A percentile compares a stretch with the other conserved stretches of the same genome.
These are phyloP conservation scores for Periphyllus acericola DNA, from an alignment of 2,888 invertebrate species.

Conservation along the genomic window DNA sequence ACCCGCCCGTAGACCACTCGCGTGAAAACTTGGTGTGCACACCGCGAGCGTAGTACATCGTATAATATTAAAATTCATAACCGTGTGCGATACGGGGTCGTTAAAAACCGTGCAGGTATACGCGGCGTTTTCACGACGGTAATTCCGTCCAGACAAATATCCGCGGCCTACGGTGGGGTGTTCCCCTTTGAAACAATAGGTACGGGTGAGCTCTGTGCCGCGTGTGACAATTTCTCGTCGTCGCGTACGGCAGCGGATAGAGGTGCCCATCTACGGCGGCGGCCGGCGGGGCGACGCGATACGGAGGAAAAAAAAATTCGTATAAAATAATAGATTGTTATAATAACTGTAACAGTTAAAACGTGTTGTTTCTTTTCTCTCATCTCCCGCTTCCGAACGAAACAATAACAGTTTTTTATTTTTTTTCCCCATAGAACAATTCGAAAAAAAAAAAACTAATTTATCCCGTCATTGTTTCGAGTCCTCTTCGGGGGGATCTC, in stretches of 20 bases:
- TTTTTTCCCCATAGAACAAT: conserved; percentile 39
- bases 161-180: not conserved
- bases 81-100: no score
- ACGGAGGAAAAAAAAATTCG: not conserved
- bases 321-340: conserved; percentile 22
- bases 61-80: no score
- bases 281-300: not conserved
- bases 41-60: no score
- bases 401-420: conserved; percentile 38
- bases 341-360: conserved; percentile 45
- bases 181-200: conserved; percentile 54
- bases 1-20: no score
- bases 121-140: no score
- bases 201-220: not conserved
- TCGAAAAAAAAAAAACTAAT: conserved; percentile 38
- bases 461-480: conserved; percentile 40
- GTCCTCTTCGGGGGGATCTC: conserved; percentile 29
- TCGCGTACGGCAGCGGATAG: not conserved
- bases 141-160: no score
- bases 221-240: conserved; percentile 35
- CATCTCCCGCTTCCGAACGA: not conserved
- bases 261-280: not conserved
- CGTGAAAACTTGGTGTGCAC: no score
- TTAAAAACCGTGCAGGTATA: no score
- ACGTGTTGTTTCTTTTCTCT: conserved; percentile 13